Evolutionary conservation across 2,113 vertebrate species (phyloP), one percentile per base, ranked within the genome.

Genomic region (Platichthys stellatus): DNA sequence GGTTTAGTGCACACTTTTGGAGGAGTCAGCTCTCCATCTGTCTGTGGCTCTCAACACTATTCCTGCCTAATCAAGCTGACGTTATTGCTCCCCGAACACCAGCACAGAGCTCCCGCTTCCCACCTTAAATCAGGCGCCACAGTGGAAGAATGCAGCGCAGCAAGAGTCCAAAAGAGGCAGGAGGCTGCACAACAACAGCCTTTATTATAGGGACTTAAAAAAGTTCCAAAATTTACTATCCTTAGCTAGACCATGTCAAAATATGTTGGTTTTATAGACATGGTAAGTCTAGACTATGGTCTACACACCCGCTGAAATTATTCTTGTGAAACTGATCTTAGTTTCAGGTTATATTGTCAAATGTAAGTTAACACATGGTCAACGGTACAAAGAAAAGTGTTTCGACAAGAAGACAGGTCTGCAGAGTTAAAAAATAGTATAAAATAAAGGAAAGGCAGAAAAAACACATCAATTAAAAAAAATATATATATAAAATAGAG

Each of bases 21-120:
- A 78, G 57, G 80, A 84, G 76, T 68, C 69, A 62, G 83, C 72
- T 81, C 69, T 92, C 93, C 92, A 94, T 94, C 93, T 94, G 93
- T 88, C 89, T 49, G 82, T 49, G 47, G 70, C 86, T 64, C 79
- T 56, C 28, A 62, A 57, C 83, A 72, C 80, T 79, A 79, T 93
- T 85, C 62, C 85, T 91, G 93, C 63, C 76, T 90, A 93, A 93
- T 94, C 91, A 90, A 85, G 92, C 93, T 68, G 45, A 91, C 65
- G 63, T 94, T 93, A 94, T 90, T 69, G 86, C 88, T 89, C 86
- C 83, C 77, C 81, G 54, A 83, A 43, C 80, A 83, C 85, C 74
- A 40, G 69, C 74, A 47, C 61, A 23, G 63, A 70, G 68, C 51
- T 76, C 75, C 72, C 43, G 21, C 69, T 87, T 89, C 92, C 89